Evolutionary conservation across 2,797 vertebrate genomes (phyloP).

Genomic region (Pseudochromis fuscus): DNA sequence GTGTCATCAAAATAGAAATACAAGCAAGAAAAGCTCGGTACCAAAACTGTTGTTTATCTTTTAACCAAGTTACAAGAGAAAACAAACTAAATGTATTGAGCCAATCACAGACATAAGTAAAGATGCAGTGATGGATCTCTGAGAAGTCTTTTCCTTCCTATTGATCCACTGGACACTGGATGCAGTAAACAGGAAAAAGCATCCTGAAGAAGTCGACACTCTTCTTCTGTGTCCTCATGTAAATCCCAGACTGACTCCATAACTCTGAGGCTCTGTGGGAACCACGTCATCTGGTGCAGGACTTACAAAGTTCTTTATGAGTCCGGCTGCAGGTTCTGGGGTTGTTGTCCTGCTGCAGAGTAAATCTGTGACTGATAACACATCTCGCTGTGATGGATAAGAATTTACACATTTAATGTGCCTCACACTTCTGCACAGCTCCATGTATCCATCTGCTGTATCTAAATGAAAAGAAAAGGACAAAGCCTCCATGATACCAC

Average conservation of each 20-base stretch:
- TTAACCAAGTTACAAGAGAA: no score
- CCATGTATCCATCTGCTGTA: no score
- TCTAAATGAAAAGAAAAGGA: background rate
- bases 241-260: conserved; percentile 23
- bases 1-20: no score
- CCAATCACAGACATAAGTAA: no score
- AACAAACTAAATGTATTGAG: no score
- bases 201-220: conserved; percentile 10
- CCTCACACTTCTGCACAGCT: background rate
- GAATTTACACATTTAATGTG: background rate
- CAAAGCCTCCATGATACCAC: background rate
- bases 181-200: background rate
- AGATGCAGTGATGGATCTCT: no score
- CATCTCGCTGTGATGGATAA: background rate
- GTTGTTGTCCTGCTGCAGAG: background rate
- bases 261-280: conserved; percentile 20
- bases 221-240: conserved; percentile 20
- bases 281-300: conserved; percentile 23
- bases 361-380: background rate
- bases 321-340: background rate
- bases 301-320: conserved; percentile 9
- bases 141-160: background rate
- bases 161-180: background rate
- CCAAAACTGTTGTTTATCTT: no score
- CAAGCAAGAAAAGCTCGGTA: no score